Percentiles rank a stretch among this genome's conserved stretches.
Conservation (phyloP, 2,888 invertebrate species). For the Brassicogethes aeneus region DNA sequence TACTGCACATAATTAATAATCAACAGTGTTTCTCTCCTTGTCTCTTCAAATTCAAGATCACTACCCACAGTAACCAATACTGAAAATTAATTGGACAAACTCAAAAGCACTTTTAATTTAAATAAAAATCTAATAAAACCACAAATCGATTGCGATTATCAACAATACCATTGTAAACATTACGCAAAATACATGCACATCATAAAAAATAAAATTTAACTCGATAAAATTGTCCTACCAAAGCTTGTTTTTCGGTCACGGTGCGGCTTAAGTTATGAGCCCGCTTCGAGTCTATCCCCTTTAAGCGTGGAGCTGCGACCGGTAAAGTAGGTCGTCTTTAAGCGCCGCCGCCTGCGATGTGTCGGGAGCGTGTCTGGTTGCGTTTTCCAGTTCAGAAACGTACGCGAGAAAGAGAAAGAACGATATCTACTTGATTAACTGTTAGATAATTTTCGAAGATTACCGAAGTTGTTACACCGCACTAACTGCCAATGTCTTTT, state of each 20-base stretch:
- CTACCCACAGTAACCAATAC: too few species aligned
- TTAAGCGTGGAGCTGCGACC: neutral
- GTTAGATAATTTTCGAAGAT: slow-evolving; percentile 24
- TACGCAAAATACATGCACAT: too few species aligned
- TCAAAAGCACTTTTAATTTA: too few species aligned
- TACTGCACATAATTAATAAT: neutral
- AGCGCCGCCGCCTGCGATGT: slow-evolving; percentile 17
- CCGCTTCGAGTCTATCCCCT: slow-evolving; percentile 2
- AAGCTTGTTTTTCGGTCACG: too few species aligned
- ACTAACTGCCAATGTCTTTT: slow-evolving; percentile 11
- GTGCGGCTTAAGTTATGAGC: neutral
- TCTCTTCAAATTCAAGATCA: too few species aligned
- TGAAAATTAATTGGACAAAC: too few species aligned
- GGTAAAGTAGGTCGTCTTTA: slow-evolving; percentile 18
- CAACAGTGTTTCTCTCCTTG: neutral
- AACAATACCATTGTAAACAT: too few species aligned
- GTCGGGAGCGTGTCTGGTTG: slow-evolving; percentile 19
- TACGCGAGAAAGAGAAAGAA: too few species aligned
- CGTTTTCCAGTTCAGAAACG: slow-evolving; percentile 11
- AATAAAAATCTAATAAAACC: too few species aligned
- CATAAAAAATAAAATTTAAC: too few species aligned
- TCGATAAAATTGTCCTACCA: too few species aligned
- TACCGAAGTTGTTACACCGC: slow-evolving; percentile 22
- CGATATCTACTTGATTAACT: slow-evolving; percentile 25
- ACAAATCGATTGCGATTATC: too few species aligned